Evolutionary conservation across 2,888 invertebrate genomes (phyloP).

Genomic region (Eupithecia abbreviata): DNA sequence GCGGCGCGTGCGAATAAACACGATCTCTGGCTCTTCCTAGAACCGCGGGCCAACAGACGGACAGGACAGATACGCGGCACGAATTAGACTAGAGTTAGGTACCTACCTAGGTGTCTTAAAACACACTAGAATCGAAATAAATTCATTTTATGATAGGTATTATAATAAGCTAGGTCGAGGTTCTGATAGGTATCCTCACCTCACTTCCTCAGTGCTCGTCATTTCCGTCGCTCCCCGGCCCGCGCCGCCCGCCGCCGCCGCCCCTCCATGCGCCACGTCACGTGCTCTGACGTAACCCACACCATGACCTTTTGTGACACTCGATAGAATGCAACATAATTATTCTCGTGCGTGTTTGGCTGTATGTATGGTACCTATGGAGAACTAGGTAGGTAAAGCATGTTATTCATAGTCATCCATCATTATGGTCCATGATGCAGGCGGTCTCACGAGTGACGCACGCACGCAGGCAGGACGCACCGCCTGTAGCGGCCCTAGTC

Average conservation of each 20-base stretch:
- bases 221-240: not conserved
- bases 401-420: too few relatives aligned
- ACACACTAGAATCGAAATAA: too few relatives aligned
- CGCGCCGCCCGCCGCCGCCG: too few relatives aligned
- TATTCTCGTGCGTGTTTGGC: not conserved
- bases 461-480: too few relatives aligned
- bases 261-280: too few relatives aligned
- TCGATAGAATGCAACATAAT: not conserved
- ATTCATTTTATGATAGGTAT: too few relatives aligned
- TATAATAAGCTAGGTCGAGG: not conserved
- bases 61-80: too few relatives aligned
- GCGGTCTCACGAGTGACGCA: not conserved
- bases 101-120: too few relatives aligned
- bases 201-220: not conserved
- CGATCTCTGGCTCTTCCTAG: not conserved
- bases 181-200: too few relatives aligned
- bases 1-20: not conserved
- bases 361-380: not conserved
- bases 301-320: not conserved
- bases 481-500: too few relatives aligned
- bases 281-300: not conserved
- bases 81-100: too few relatives aligned
- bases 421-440: not conserved
- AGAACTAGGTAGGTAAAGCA: not conserved
- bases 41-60: too few relatives aligned